These are phyloP conservation scores for Charanyca ferruginea DNA, from an alignment of 2,888 invertebrate genomes.

Conservation along the genomic window DNA sequence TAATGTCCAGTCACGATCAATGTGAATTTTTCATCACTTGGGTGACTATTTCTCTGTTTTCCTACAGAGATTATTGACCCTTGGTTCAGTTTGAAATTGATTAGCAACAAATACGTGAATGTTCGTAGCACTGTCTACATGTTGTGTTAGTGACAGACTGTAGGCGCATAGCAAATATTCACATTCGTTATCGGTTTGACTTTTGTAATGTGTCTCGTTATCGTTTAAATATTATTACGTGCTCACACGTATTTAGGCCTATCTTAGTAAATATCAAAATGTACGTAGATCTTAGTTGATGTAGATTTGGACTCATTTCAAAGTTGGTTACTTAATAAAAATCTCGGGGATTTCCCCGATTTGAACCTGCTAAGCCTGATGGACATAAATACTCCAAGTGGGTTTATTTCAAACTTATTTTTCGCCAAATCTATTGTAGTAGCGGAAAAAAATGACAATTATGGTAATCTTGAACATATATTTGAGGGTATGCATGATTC, in stretches of 20 bases:
- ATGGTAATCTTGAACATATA: no score
- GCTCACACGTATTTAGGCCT: slow-evolving; percentile 61
- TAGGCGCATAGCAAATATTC: slow-evolving; percentile 60
- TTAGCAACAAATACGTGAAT: slow-evolving; percentile 56
- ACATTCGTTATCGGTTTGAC: slow-evolving; percentile 80
- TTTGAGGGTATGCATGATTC: no score
- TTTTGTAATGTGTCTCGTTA: slow-evolving; percentile 77
- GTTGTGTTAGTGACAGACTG: slow-evolving; percentile 52
- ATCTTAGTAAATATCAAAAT: slow-evolving; percentile 51
- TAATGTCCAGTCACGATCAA: slow-evolving; percentile 49
- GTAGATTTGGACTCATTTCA: neutral
- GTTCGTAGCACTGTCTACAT: slow-evolving; percentile 51
- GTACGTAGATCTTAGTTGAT: slow-evolving; percentile 33
- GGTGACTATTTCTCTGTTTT: slow-evolving; percentile 22
- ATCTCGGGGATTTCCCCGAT: neutral
- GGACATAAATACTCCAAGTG: no score
- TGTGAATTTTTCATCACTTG: slow-evolving; percentile 64
- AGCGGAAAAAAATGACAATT: no score
- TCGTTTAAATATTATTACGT: slow-evolving; percentile 73
- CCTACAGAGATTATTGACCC: slow-evolving; percentile 61
- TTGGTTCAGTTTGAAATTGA: slow-evolving; percentile 31
- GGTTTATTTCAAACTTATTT: no score
- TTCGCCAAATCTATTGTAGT: no score
- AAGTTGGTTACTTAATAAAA: neutral
- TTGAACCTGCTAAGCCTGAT: neutral